A percentile compares a stretch with the other conserved stretches of the same genome.
phyloP scores from a whole-genome alignment of 2,888 invertebrate species.

The Pogonocherus hispidulus region DNA sequence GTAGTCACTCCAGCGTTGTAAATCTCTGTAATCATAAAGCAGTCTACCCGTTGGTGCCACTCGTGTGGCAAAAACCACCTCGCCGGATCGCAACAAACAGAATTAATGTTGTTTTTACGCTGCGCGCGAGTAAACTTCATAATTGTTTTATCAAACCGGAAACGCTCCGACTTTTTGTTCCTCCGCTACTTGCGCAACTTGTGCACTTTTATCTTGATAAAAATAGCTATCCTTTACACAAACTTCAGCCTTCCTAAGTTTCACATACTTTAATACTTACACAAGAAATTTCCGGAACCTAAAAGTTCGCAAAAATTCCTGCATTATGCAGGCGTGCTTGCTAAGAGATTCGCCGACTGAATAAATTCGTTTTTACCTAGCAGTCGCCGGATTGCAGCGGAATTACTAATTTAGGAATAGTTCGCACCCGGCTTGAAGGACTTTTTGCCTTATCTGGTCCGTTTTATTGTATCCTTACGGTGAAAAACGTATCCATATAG shows the following conservation, averaged over 20 bases:
- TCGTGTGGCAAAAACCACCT: conserved; percentile 14
- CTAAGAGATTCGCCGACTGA: conserved; percentile 35
- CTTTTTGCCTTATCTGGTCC: background rate
- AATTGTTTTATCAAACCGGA: conserved; percentile 48
- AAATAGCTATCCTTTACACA: conserved; percentile 48
- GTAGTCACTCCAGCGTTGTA: no score
- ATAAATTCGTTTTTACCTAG: conserved; percentile 41
- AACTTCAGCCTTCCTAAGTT: conserved; percentile 44
- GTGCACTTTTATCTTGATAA: conserved; percentile 47
- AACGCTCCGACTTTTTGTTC: conserved; percentile 43
- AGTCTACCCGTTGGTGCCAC: background rate
- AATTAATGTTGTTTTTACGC: conserved; percentile 19
- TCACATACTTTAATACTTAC: conserved; percentile 46
- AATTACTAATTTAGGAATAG: background rate
- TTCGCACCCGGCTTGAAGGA: background rate
- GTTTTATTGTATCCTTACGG: no score
- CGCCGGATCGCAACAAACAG: conserved; percentile 7
- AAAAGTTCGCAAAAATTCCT: conserved; percentile 39
- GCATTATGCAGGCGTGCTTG: conserved; percentile 37
- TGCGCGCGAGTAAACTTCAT: conserved; percentile 31
- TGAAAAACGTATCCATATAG: no score
- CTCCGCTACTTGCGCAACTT: conserved; percentile 30
- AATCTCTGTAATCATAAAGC: background rate
- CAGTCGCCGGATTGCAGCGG: background rate
- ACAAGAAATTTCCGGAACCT: conserved; percentile 44